phyloP scores from a whole-genome alignment of 2,888 invertebrate species.

The Cephonodes hylas region DNA sequence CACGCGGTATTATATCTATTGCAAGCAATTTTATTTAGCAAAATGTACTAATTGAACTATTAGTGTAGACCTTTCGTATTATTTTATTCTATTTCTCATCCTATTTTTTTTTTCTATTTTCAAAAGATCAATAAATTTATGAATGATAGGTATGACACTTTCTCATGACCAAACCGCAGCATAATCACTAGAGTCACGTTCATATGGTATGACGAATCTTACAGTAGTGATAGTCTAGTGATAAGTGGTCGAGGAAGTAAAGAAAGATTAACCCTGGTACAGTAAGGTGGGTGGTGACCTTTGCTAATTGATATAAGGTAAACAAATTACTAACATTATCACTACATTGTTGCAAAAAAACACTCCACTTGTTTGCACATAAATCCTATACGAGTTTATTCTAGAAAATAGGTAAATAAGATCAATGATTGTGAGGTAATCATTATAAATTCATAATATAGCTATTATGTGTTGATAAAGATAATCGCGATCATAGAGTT shows the following conservation, averaged over 20 bases:
- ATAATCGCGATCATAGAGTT: not conserved
- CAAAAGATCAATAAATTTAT: no score
- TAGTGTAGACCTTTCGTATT: no score
- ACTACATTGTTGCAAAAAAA: constrained; percentile 3
- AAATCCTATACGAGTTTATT: not conserved
- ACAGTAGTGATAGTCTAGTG: not conserved
- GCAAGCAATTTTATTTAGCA: not conserved
- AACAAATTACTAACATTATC: not conserved
- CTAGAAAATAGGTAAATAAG: constrained; percentile 5
- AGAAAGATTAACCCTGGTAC: not conserved
- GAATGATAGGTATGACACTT: no score
- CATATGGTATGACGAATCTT: not conserved
- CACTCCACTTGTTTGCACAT: not conserved
- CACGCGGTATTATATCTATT: not conserved
- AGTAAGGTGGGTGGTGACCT: not conserved
- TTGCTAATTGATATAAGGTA: constrained; percentile 7
- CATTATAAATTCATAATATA: not conserved
- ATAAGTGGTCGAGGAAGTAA: not conserved
- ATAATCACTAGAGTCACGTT: not conserved
- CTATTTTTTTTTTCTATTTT: no score
- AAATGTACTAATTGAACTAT: not conserved
- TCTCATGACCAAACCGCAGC: no score
- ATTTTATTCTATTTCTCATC: no score
- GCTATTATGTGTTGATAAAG: not conserved
- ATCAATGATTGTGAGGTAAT: not conserved